Evolutionary conservation across 2,888 invertebrate genomes (phyloP).

Genomic region (Lithodes maja): DNA sequence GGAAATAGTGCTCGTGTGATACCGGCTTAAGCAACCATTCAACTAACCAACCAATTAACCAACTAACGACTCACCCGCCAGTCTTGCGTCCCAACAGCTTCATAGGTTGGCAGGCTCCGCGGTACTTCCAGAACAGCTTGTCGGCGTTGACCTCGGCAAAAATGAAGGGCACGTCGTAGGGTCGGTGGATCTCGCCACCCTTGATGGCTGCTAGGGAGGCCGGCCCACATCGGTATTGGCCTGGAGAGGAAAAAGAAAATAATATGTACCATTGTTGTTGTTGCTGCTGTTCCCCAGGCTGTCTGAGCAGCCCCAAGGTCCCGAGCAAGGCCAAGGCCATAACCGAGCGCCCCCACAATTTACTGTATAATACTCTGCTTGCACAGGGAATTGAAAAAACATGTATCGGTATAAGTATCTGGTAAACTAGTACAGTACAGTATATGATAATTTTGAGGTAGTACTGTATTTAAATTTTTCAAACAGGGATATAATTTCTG

Average conservation of each 20-base stretch:
- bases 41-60: too few relatives aligned
- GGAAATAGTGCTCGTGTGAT: too few relatives aligned
- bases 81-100: conserved; percentile 88
- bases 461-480: background rate
- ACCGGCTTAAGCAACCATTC: too few relatives aligned
- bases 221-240: conserved; percentile 80
- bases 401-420: too few relatives aligned
- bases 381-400: too few relatives aligned
- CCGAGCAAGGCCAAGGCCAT: too few relatives aligned
- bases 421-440: background rate
- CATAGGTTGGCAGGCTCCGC: conserved; percentile 87
- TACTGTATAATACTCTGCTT: too few relatives aligned
- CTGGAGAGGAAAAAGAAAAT: conserved; percentile 13
- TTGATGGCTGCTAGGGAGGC: conserved; percentile 84
- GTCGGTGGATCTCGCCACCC: conserved; percentile 83
- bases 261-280: too few relatives aligned
- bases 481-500: too few relatives aligned
- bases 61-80: conserved; percentile 77
- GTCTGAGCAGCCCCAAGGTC: too few relatives aligned
- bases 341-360: too few relatives aligned
- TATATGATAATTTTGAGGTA: background rate
- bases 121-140: conserved; percentile 90
- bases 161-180: conserved; percentile 84
- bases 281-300: too few relatives aligned
- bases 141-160: conserved; percentile 88